These are phyloP conservation scores for rat (Rattus norvegicus) DNA, from an alignment of 2,113 vertebrate species.

Conservation along the genomic window DNA sequence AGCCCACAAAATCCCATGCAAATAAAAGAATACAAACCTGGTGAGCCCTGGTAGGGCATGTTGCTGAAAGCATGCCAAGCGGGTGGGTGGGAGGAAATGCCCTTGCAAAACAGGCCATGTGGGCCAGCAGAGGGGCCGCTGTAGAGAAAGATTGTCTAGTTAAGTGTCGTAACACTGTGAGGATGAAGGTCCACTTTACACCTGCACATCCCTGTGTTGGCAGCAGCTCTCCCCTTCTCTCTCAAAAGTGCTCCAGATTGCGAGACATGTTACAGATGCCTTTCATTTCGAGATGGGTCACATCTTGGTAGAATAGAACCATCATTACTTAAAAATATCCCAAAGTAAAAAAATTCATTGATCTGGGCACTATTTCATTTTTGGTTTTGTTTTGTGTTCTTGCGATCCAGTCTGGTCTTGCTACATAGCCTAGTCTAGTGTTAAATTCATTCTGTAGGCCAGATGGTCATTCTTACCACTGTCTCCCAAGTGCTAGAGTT, in stretches of 20 bases:
- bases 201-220: background rate
- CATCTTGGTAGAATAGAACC: background rate
- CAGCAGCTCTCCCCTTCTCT: background rate
- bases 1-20: background rate
- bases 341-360: background rate
- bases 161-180: background rate
- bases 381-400: background rate
- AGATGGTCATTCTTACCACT: background rate
- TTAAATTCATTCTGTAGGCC: background rate
- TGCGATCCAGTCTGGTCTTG: background rate
- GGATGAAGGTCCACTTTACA: fast-evolving
- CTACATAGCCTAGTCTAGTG: background rate
- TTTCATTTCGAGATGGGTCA: background rate
- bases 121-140: background rate
- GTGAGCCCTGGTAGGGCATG: fast-evolving
- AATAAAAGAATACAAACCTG: fast-evolving
- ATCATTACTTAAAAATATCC: background rate
- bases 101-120: fast-evolving
- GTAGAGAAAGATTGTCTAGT: background rate
- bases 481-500: background rate
- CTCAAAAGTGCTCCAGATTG: background rate
- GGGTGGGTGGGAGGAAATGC: background rate
- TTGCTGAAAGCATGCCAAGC: background rate
- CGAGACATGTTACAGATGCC: background rate
- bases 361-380: background rate